A percentile compares a stretch with the other conserved stretches of the same genome.
phyloP scores from a whole-genome alignment of 2,888 invertebrate species.

The Gibbula magus region DNA sequence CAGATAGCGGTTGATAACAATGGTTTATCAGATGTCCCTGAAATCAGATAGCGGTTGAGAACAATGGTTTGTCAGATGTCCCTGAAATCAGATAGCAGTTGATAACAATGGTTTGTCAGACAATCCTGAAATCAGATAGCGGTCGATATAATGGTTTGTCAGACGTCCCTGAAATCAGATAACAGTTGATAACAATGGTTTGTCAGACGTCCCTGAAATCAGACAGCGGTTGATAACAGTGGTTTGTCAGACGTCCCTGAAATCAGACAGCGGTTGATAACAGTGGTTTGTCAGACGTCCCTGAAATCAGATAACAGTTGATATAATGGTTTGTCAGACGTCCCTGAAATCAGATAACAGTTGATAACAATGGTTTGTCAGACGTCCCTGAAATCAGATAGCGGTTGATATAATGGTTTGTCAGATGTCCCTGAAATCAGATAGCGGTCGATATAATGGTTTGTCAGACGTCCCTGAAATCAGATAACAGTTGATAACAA shows the following conservation, averaged over 20 bases:
- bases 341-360: constrained; percentile 31
- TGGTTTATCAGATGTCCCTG: constrained; percentile 30
- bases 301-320: constrained; percentile 44
- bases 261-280: constrained; percentile 65
- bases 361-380: constrained; percentile 52
- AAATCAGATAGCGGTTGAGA: constrained; percentile 52
- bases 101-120: constrained; percentile 51
- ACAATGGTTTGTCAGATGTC: constrained; percentile 35
- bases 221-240: constrained; percentile 64
- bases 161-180: background rate
- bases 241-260: constrained; percentile 31
- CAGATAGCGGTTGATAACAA: constrained; percentile 53
- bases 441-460: constrained; percentile 54
- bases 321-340: constrained; percentile 44
- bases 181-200: constrained; percentile 53
- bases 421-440: constrained; percentile 17
- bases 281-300: constrained; percentile 34
- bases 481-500: constrained; percentile 51
- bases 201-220: constrained; percentile 32
- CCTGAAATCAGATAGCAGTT: constrained; percentile 40
- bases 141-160: constrained; percentile 53
- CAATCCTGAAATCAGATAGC: constrained; percentile 31
- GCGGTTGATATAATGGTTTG: constrained; percentile 57
- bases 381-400: background rate
- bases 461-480: constrained; percentile 29